Base-by-base conservation (phyloP, 2,797 vertebrate genomes). In the Anabas testudineus region DNA sequence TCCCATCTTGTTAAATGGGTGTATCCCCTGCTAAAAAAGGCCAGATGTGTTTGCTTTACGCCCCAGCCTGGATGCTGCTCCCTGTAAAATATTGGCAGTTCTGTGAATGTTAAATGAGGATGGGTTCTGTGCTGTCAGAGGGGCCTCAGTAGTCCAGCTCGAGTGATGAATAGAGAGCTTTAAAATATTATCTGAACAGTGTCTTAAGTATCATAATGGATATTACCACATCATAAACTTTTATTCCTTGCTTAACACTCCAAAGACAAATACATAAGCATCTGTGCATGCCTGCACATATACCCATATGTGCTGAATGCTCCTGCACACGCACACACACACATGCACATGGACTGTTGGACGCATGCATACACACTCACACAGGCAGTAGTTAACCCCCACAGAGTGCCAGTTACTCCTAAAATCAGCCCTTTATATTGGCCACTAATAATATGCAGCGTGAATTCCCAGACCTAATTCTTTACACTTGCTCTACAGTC, bases 161-260 rank as follows among this genome's bases (percentile, higher is more conserved):
- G 0, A 65, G 60, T 73, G 73, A 90, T 82, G 64, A 81, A 88
- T 68, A 0, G 76, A 49, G 61, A 63, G 63, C 60, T 83, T 83
- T 87, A 76, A 81, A 90, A 84, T 70, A 72, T 84, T 74, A 87
- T 83, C 78, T 49, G 70, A 83, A 65, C 54, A 30, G 57, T n/a
- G 6, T 63, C 78, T 69, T 76, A 75, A 86, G 82, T 84, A 67
- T 85, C 80, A 68, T 84, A 87, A 89, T 80, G 76, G 75, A 78
- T 87, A 85, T 78, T 72, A 83, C 58, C 68, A 63, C 22, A 36
- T 76, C 76, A 69, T 88, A 90, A 90, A 88, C 76, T 74, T 84
- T 84, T 62, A 82, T 81, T 80, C 63, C 63, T 75, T 61, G 74
- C 32, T 87, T 78, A 86, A 86, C 75, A 80, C 78, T 53, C 62